Evolutionary conservation across 2,113 vertebrate species (phyloP).

Genomic region (Poicephalus gulielmi): DNA sequence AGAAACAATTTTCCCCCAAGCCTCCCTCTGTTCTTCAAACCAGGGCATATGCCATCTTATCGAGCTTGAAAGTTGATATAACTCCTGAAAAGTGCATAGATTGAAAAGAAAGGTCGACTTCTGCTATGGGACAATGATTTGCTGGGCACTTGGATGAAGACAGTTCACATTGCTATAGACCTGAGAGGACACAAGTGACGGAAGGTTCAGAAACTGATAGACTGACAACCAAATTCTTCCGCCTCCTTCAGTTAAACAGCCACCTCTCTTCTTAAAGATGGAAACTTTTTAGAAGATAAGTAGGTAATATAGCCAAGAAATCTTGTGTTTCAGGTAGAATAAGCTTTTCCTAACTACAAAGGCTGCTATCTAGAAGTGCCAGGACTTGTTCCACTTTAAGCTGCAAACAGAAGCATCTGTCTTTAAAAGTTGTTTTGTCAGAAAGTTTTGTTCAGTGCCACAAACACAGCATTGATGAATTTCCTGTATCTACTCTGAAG

Average conservation of each 20-base stretch:
- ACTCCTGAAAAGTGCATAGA: conserved; percentile 75
- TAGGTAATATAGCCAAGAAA: neutral
- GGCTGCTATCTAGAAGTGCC: neutral
- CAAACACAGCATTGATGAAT: conserved; percentile 38
- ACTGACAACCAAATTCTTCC: conserved; percentile 49
- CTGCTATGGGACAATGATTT: conserved; percentile 74
- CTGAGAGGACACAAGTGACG: conserved; percentile 41
- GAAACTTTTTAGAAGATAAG: neutral
- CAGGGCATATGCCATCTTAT: conserved; percentile 82
- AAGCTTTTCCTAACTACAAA: neutral
- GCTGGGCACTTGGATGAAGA: conserved; percentile 73
- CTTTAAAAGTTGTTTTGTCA: conserved; percentile 37
- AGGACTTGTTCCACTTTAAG: conserved; percentile 28
- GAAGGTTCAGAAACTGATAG: conserved; percentile 45
- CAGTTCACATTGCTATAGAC: conserved; percentile 62
- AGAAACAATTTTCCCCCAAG: conserved; percentile 82
- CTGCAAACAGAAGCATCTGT: conserved; percentile 43
- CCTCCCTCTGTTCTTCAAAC: conserved; percentile 86
- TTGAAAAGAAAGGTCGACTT: conserved; percentile 77
- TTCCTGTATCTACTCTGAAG: conserved; percentile 17
- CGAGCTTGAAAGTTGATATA: conserved; percentile 79
- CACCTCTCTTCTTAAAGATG: neutral
- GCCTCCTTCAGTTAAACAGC: neutral
- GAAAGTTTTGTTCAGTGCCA: conserved; percentile 34
- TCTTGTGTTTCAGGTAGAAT: neutral